These are phyloP conservation scores for Psophia crepitans DNA, from an alignment of 2,113 vertebrate genomes.

Conservation along the genomic window DNA sequence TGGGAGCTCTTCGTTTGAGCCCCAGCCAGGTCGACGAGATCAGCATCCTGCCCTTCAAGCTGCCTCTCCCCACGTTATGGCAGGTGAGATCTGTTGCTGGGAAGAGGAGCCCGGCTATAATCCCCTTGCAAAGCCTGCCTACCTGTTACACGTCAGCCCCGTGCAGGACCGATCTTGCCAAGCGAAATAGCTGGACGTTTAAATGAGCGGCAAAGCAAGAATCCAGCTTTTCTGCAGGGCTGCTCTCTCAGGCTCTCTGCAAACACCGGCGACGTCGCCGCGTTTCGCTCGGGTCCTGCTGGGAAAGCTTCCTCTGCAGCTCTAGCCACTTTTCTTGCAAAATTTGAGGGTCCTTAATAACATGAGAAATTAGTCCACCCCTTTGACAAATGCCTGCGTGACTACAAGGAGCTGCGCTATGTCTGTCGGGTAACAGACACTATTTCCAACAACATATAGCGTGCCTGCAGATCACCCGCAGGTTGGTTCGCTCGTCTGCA, in stretches of 20 bases:
- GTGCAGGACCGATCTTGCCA: not conserved
- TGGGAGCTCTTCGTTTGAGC: not conserved
- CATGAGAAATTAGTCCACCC: accelerated
- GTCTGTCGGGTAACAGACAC: not conserved
- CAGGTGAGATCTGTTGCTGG: not conserved
- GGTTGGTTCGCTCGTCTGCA: not conserved
- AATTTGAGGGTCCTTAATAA: not conserved
- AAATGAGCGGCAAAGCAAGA: accelerated
- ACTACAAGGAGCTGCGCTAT: accelerated
- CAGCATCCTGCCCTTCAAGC: not conserved
- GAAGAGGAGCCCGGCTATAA: accelerated
- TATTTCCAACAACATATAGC: accelerated
- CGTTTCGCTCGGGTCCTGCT: accelerated
- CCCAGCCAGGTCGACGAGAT: not conserved
- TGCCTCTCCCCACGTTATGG: accelerated
- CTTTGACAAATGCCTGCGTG: not conserved
- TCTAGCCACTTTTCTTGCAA: not conserved
- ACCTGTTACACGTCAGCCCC: not conserved
- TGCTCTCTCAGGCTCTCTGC: not conserved
- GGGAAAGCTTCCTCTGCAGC: not conserved
- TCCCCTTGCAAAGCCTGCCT: not conserved
- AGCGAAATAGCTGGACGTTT: not conserved
- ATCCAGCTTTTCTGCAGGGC: not conserved
- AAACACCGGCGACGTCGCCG: not conserved
- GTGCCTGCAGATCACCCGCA: not conserved